Evolutionary conservation across 2,797 vertebrate genomes (phyloP).

Genomic region (Hydrophis major): DNA sequence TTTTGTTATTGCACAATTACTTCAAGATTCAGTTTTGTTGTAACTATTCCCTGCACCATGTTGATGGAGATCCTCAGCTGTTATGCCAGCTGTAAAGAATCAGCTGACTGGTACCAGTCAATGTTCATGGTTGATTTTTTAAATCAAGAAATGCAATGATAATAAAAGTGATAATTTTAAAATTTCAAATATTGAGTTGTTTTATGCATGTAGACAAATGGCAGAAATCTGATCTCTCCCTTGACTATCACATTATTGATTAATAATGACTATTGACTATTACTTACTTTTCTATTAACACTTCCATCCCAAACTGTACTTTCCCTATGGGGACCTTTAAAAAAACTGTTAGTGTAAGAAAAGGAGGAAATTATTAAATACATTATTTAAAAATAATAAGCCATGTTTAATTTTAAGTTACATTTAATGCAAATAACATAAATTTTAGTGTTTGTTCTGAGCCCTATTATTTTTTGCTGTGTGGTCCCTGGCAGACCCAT

Average conservation of each 20-base stretch:
- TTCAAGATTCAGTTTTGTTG: neutral
- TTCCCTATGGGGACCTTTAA: neutral
- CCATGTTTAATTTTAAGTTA: neutral
- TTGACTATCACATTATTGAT: neutral
- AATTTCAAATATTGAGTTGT: neutral
- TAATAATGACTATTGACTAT: neutral
- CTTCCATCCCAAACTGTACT: neutral
- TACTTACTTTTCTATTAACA: neutral
- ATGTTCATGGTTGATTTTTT: neutral
- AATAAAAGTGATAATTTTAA: neutral
- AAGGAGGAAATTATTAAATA: neutral
- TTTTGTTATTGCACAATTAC: slow-evolving; percentile 3
- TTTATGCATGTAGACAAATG: neutral
- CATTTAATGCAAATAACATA: neutral
- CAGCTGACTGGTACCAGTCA: neutral
- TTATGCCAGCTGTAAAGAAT: neutral
- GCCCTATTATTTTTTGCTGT: neutral
- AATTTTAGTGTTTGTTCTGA: neutral
- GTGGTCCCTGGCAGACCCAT: neutral
- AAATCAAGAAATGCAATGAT: neutral
- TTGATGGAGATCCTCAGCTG: neutral
- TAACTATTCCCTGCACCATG: neutral
- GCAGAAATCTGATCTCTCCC: neutral
- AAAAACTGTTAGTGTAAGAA: neutral
- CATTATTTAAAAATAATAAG: neutral